Percentiles rank a stretch among this genome's conserved stretches.
These are phyloP conservation scores for Umimayanthus chanpuru DNA, from an alignment of 92 coral and sea anemone genomes.

Conservation along the genomic window DNA sequence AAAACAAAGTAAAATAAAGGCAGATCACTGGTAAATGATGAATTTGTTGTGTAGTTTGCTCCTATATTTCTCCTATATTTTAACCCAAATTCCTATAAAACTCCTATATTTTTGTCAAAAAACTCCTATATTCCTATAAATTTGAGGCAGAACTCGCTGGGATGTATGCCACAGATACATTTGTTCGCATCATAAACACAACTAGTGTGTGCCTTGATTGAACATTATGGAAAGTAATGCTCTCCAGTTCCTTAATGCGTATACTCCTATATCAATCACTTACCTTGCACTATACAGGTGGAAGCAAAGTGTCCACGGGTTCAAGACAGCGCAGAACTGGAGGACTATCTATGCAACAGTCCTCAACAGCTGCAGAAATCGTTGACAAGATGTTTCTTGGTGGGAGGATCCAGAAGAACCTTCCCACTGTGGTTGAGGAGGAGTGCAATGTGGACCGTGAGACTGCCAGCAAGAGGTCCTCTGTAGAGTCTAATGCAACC, in stretches of 20 bases:
- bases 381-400: constrained; percentile 95
- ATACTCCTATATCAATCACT: neutral
- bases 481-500: constrained; percentile 63
- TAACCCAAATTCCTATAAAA: too few species aligned
- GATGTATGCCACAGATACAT: neutral
- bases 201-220: too few species aligned
- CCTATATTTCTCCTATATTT: too few species aligned
- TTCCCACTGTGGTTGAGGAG: constrained; percentile 95
- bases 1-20: too few species aligned
- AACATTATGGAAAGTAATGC: too few species aligned
- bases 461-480: constrained; percentile 56
- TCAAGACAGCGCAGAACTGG: constrained; percentile 81
- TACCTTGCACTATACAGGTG: constrained; percentile 29
- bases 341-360: constrained; percentile 62
- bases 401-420: constrained; percentile 84
- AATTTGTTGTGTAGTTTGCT: too few species aligned
- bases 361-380: constrained; percentile 62
- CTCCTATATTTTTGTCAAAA: too few species aligned
- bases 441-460: constrained; percentile 71
- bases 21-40: too few species aligned
- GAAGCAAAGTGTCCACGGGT: constrained; percentile 46
- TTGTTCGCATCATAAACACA: neutral
- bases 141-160: too few species aligned
- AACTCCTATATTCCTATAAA: too few species aligned
- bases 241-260: too few species aligned